Base-by-base conservation (phyloP, 2,113 vertebrate genomes). In the Apaloderma vittatum region DNA sequence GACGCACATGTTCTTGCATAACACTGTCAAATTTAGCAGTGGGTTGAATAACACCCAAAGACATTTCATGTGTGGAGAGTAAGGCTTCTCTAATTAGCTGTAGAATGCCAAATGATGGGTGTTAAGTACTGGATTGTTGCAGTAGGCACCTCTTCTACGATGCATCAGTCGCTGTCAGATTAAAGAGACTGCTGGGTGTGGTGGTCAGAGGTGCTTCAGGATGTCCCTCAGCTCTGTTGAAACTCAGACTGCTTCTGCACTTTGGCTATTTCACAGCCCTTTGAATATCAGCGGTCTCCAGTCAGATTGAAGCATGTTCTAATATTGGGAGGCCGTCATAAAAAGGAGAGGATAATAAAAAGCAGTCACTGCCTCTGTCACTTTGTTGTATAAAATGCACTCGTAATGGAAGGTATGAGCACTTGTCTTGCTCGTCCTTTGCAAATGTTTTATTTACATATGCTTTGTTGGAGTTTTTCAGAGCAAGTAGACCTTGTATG, bases 11-110 rank as follows among this genome's bases (percentile, higher is more conserved):
- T 75, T 92, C 90, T 95, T 95, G 90, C 92, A 93, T 95, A 94
- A 96, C 61, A 72, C 34, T 75, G 45, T 92, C 94, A 85, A 72
- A 92, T 94, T 95, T 95, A 97, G 88, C 74, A 86, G 58, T 10
- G 66, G 83, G 62, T 86, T 96, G 85, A 95, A 88, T 93, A 95
- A 93, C 75, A 79, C 62, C 58, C 57, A 2, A 61, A 86, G 54
- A 82, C 79, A 93, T 93, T 82, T 82, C 30, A 45, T 57, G 66
- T 23, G 49, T 82, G 67, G 78, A 95, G 88, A 34, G 74, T 75
- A 85, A 45, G 32, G 12, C 49, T 94, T 93, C 85, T 90, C 78
- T 85, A 90, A 94, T 86, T 94, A 94, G 49, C 58, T 72, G 34
- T 78, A 48, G 72, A 93, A 78, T 1, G 3, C 62, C 57, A 86